These are phyloP conservation scores for Potorous gilbertii DNA, from an alignment of 2,797 vertebrate species.

Conservation along the genomic window DNA sequence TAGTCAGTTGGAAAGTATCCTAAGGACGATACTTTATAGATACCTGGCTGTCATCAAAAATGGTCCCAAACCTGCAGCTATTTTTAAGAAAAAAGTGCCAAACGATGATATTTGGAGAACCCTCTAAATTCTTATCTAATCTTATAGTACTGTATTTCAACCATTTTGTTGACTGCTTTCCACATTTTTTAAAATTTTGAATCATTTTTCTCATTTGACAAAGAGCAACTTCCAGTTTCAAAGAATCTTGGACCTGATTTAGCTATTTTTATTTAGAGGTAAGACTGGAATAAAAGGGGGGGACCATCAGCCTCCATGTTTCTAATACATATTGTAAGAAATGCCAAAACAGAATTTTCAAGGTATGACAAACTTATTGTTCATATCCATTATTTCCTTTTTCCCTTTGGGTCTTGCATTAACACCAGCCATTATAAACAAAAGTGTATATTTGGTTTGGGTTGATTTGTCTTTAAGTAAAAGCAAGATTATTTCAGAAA, in stretches of 20 bases:
- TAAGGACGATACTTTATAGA: conserved; percentile 30
- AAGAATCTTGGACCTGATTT: conserved; percentile 45
- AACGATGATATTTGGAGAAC: background rate
- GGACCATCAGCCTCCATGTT: background rate
- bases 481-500: conserved; percentile 36
- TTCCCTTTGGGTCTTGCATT: conserved; percentile 49
- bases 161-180: conserved; percentile 59
- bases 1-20: conserved; percentile 1
- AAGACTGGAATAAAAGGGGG: conserved; percentile 15
- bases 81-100: conserved; percentile 26
- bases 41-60: conserved; percentile 31
- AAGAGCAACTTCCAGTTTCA: conserved; percentile 44
- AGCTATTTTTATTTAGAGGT: conserved; percentile 38
- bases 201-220: conserved; percentile 71
- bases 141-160: conserved; percentile 22
- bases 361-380: conserved; percentile 21
- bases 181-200: conserved; percentile 12
- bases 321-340: conserved; percentile 43
- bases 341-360: conserved; percentile 40
- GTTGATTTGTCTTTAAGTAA: conserved; percentile 29
- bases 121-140: conserved; percentile 30
- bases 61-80: conserved; percentile 27
- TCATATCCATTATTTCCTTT: conserved; percentile 9
- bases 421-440: conserved; percentile 53
- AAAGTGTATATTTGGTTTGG: conserved; percentile 54